Base-by-base conservation (phyloP, 2,888 invertebrate genomes). In the Xiphydria camelus region DNA sequence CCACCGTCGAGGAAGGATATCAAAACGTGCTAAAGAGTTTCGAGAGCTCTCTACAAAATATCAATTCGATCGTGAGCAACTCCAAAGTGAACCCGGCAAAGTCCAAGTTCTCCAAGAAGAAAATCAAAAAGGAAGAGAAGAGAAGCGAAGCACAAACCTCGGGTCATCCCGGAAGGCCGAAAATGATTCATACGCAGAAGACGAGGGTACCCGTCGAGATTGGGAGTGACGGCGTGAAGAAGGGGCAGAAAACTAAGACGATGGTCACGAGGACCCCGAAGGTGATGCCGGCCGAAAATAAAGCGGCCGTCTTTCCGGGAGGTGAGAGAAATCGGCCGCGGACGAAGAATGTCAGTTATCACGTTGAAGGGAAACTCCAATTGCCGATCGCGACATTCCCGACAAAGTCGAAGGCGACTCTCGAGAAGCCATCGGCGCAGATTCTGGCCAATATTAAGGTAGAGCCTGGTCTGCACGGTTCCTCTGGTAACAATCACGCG, bases 151-250 rank as follows among this genome's bases (percentile, higher is more conserved):
- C 70, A 7, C 60, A 68, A 33, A 63, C 74, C 31, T 70, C 75
- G 39, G 68, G 75, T 36, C 78, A 79, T 4, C 78, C 82, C 1
- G 79, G 73, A 6, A 60, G 87, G 20, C 87, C 88, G 3, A 85
- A 85, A 64, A 88, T 89, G 88, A 89, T 89, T 57, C 88, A 88
- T 68, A 89, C 89, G 0, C 85, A 86, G 65, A 86, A 84, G 59
- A 80, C 82, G 35, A 74, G 80, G 22, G 78, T 81, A 2, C 75
- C 82, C 0, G 77, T 79, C 1, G 80, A 80, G 39, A 53, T 73
- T 0, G 76, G 78, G 2, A 75, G 73, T 5, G 80, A 80, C 40
- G 80, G 80, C 10, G 79, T 80, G 0, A 81, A 82, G 41, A 76
- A 76, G 18, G 75, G 80, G 21, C 83, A 82, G 39, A 82, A 81